A percentile compares a stretch with the other conserved stretches of the same genome.
These are phyloP conservation scores for Apistogramma diplotaenia DNA, from an alignment of 2,113 vertebrate species.

Conservation along the genomic window DNA sequence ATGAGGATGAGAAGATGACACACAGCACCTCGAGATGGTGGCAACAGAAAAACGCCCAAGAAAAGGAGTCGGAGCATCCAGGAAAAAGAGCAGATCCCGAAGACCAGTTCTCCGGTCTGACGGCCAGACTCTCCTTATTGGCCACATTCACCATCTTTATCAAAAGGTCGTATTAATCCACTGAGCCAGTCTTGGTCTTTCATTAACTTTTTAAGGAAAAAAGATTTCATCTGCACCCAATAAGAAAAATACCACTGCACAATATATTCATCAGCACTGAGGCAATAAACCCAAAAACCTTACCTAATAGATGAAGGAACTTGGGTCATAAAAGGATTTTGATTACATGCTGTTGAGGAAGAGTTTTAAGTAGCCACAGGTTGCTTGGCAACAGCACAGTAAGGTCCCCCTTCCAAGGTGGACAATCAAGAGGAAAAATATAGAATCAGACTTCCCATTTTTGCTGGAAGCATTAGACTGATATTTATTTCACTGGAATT, in stretches of 20 bases:
- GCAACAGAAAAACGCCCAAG: background rate
- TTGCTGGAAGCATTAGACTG: no score
- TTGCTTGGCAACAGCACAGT: background rate
- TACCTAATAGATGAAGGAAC: background rate
- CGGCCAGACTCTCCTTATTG: no score
- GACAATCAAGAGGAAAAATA: no score
- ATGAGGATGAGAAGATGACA: slow-evolving; percentile 1
- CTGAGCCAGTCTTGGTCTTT: background rate
- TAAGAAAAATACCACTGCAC: background rate
- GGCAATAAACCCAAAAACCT: background rate
- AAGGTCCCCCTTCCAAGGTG: background rate
- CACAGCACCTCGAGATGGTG: background rate
- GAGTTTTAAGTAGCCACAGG: background rate
- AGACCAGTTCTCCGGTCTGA: no score
- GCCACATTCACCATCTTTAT: background rate
- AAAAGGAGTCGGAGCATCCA: background rate
- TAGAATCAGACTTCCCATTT: no score
- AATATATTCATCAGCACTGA: background rate
- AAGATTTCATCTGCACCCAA: background rate
- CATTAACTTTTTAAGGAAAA: background rate
- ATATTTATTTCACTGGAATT: background rate
- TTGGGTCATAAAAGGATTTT: background rate
- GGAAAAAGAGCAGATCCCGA: background rate
- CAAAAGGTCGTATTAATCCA: fast-evolving
- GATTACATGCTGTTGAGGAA: background rate